These are phyloP conservation scores for Ceratosolen solmsi DNA, from an alignment of 1,140 invertebrate species.

Conservation along the genomic window DNA sequence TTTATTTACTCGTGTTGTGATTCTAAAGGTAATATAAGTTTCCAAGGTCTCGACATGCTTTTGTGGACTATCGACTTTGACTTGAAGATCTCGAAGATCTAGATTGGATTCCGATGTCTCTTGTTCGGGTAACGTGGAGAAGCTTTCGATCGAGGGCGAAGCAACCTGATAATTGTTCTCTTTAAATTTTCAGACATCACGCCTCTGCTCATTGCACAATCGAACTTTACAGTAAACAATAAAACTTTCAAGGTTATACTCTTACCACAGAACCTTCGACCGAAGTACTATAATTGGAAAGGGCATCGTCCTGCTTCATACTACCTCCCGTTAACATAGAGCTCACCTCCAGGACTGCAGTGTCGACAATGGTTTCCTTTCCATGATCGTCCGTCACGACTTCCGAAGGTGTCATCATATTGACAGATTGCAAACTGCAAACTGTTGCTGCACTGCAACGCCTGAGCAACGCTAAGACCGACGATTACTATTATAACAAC, in stretches of 20 bases:
- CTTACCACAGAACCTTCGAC: conserved; percentile 71
- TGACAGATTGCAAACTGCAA: conserved; percentile 44
- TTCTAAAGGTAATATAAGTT: conserved; percentile 83
- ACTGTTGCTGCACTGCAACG: conserved; percentile 50
- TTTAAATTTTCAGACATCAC: conserved; percentile 33
- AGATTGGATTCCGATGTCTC: conserved; percentile 74
- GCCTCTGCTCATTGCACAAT: neutral
- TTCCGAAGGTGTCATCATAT: conserved; percentile 68
- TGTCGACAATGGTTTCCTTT: conserved; percentile 54
- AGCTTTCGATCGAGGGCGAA: conserved; percentile 78
- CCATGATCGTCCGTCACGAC: conserved; percentile 59
- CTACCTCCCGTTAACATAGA: conserved; percentile 62
- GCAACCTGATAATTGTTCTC: conserved; percentile 67
- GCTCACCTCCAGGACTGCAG: conserved; percentile 67
- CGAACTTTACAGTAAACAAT: neutral
- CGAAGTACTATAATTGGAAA: conserved; percentile 70
- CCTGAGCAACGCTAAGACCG: conserved; percentile 15
- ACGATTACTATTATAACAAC: neutral
- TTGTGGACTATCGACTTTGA: conserved; percentile 85
- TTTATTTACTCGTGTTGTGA: conserved; percentile 78
- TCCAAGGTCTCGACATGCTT: conserved; percentile 84
- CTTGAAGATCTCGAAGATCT: conserved; percentile 78
- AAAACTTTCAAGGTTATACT: conserved; percentile 30
- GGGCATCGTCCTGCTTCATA: conserved; percentile 65
- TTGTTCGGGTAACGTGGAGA: conserved; percentile 77